These are phyloP conservation scores for Whitmania pigra DNA, from an alignment of 1,140 invertebrate species.

Conservation along the genomic window DNA sequence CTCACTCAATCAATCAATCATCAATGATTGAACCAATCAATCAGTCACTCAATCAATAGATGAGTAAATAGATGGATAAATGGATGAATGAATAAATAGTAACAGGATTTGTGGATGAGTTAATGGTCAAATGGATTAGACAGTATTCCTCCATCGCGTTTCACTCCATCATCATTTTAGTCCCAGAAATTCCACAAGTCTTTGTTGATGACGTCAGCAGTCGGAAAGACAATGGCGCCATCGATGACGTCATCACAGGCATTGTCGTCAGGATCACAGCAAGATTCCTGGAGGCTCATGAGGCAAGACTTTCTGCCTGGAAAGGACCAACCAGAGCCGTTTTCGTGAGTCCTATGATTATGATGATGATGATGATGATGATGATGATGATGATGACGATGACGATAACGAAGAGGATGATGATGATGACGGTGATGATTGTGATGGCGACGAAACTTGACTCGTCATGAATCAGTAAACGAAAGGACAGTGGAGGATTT, in stretches of 20 bases:
- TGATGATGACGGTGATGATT: not conserved
- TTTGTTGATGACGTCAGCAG: not conserved
- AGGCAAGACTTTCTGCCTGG: not conserved
- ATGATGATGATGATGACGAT: not conserved
- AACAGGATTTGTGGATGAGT: too few species aligned
- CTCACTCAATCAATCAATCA: too few species aligned
- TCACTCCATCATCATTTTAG: too few species aligned
- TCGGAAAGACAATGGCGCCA: not conserved
- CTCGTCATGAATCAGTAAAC: not conserved
- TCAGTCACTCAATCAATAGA: too few species aligned
- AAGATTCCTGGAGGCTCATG: not conserved
- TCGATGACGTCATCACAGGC: not conserved
- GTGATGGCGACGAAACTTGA: not conserved
- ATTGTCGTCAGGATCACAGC: not conserved
- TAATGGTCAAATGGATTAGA: too few species aligned
- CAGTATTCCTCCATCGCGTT: too few species aligned
- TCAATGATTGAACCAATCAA: too few species aligned
- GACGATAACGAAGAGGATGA: not conserved
- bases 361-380: not conserved
- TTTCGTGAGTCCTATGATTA: not conserved
- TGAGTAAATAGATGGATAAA: too few species aligned
- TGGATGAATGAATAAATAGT: too few species aligned
- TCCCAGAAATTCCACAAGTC: not conserved
- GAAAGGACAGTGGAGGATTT: not conserved
- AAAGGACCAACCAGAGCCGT: not conserved